Evolutionary conservation across 2,113 vertebrate genomes (phyloP).

Genomic region (Neomonachus schauinslandi): DNA sequence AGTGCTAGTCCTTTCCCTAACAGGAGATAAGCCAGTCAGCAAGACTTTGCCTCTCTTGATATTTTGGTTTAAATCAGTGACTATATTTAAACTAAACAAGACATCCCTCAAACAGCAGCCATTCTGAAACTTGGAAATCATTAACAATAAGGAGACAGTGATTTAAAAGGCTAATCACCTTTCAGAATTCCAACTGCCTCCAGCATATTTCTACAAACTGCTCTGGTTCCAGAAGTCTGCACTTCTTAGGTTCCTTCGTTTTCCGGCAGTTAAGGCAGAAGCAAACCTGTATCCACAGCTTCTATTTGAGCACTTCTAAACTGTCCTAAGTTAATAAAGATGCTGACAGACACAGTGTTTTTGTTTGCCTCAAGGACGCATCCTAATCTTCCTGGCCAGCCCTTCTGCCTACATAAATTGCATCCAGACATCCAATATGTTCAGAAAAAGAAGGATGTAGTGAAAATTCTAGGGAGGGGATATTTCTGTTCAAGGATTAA

Average conservation of each 20-base stretch:
- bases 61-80: background rate
- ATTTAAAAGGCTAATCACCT: conserved; percentile 34
- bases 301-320: conserved; percentile 31
- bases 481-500: conserved; percentile 47
- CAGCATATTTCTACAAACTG: background rate
- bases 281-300: background rate
- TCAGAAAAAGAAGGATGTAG: conserved; percentile 53
- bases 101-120: background rate
- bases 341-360: conserved; percentile 47
- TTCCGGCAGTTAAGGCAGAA: background rate
- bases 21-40: background rate
- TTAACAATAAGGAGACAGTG: background rate
- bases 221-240: background rate
- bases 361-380: conserved; percentile 59
- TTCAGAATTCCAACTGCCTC: background rate
- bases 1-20: background rate
- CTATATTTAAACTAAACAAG: background rate
- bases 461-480: conserved; percentile 62
- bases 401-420: conserved; percentile 56
- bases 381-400: background rate
- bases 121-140: conserved; percentile 11
- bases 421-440: conserved; percentile 42
- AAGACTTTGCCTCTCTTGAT: background rate
- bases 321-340: conserved; percentile 11
- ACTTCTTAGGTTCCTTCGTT: background rate